phyloP scores from a whole-genome alignment of 2,888 invertebrate genomes.

The Dendrolimus houi region DNA sequence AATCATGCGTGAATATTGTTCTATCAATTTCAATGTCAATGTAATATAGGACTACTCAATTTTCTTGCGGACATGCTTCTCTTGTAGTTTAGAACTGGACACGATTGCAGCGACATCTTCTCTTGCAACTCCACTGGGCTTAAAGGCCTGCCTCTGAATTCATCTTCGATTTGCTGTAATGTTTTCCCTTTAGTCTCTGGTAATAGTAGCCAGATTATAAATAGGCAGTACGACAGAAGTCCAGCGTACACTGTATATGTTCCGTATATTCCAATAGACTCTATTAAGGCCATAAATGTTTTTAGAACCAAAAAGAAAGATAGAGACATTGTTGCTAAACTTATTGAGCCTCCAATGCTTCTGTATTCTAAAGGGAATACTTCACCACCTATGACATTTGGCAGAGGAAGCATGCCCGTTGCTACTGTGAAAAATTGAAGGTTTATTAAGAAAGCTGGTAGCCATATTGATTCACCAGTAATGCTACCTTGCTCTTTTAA shows the following conservation, averaged over 20 bases:
- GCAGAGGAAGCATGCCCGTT: constrained; percentile 78
- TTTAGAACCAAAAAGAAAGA: constrained; percentile 79
- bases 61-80: constrained; percentile 34
- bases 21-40: constrained; percentile 12
- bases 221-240: constrained; percentile 63
- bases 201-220: constrained; percentile 69
- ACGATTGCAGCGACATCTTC: constrained; percentile 32
- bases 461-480: constrained; percentile 45
- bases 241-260: constrained; percentile 76
- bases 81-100: constrained; percentile 34
- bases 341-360: constrained; percentile 78
- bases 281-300: constrained; percentile 72
- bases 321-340: constrained; percentile 71
- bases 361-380: constrained; percentile 78
- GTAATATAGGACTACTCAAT: constrained; percentile 29
- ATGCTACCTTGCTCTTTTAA: constrained; percentile 25
- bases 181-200: constrained; percentile 82
- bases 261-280: constrained; percentile 64
- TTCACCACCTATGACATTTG: constrained; percentile 83
- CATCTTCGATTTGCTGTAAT: constrained; percentile 79
- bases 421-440: constrained; percentile 72
- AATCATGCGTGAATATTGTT: no score
- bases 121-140: constrained; percentile 33
- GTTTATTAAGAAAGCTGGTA: constrained; percentile 65
- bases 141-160: constrained; percentile 49